Evolutionary conservation across 2,113 vertebrate genomes (phyloP).

Genomic region (Sinocyclocheilus grahami): DNA sequence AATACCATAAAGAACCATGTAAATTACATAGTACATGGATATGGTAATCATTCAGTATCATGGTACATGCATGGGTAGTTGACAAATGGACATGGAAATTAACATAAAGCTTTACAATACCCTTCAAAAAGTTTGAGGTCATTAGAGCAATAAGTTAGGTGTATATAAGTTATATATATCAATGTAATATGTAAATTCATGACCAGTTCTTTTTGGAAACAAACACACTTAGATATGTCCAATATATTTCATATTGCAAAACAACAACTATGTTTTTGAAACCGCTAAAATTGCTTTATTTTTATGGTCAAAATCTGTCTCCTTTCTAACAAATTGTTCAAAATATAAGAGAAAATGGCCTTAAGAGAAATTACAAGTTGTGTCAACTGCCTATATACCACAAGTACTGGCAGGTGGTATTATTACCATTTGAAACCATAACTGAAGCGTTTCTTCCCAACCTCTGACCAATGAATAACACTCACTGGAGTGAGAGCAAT

Average conservation of each 20-base stretch:
- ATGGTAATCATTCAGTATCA: neutral
- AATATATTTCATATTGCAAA: neutral
- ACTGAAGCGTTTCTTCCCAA: slow-evolving; percentile 25
- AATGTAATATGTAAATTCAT: no score
- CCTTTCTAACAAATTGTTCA: neutral
- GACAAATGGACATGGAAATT: neutral
- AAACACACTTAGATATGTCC: no score
- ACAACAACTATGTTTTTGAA: neutral
- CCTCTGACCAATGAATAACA: slow-evolving; percentile 41
- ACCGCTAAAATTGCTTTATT: neutral
- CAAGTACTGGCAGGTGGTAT: neutral
- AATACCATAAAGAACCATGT: neutral
- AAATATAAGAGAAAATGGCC: neutral
- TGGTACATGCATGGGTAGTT: neutral
- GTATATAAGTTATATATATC: no score
- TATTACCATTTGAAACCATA: neutral
- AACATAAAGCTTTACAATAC: neutral
- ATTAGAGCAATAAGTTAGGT: no score
- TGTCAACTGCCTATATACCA: neutral
- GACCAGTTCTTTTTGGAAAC: no score
- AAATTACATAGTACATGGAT: neutral
- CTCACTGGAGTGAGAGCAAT: slow-evolving; percentile 42
- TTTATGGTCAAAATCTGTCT: neutral
- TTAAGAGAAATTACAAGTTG: neutral
- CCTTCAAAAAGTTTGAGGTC: neutral